These are phyloP conservation scores for Octomys mimax DNA, from an alignment of 2,797 vertebrate species.

Conservation along the genomic window DNA sequence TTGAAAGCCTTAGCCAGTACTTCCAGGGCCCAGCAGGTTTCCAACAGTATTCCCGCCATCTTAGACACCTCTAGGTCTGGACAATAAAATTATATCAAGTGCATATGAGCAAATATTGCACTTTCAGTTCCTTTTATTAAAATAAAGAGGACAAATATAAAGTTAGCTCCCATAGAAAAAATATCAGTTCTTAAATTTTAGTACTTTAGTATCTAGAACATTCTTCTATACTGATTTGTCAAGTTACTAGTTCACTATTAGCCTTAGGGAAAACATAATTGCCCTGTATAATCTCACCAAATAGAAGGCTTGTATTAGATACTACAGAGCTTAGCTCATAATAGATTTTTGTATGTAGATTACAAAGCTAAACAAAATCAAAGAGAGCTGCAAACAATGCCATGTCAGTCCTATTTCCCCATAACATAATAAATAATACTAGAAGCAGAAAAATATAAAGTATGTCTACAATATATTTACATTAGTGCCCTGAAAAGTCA, in stretches of 20 bases:
- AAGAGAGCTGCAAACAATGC: constrained; percentile 42
- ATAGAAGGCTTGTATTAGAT: constrained; percentile 18
- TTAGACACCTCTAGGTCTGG: neutral
- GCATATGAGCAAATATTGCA: constrained; percentile 1
- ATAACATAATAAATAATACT: constrained; percentile 58
- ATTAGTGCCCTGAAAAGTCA: constrained; percentile 55
- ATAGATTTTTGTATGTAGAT: neutral
- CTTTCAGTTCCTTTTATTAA: neutral
- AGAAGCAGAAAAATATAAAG: constrained; percentile 58
- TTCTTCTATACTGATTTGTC: neutral
- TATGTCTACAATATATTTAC: constrained; percentile 58
- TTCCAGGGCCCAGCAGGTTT: neutral
- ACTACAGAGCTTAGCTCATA: constrained; percentile 1
- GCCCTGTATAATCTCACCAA: constrained; percentile 6
- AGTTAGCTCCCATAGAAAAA: constrained; percentile 9
- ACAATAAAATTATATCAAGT: neutral
- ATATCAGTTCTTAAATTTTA: constrained; percentile 6
- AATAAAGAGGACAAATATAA: neutral
- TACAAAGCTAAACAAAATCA: constrained; percentile 38
- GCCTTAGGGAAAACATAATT: constrained; percentile 17
- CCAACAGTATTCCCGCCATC: neutral
- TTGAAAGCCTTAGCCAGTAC: neutral
- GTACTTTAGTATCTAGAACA: neutral
- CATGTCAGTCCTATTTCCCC: constrained; percentile 12
- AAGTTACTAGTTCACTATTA: constrained; percentile 35